Percentiles rank a stretch among this genome's conserved stretches.
These are phyloP conservation scores for Onychomys torridus DNA, from an alignment of 2,797 vertebrate genomes.

Conservation along the genomic window DNA sequence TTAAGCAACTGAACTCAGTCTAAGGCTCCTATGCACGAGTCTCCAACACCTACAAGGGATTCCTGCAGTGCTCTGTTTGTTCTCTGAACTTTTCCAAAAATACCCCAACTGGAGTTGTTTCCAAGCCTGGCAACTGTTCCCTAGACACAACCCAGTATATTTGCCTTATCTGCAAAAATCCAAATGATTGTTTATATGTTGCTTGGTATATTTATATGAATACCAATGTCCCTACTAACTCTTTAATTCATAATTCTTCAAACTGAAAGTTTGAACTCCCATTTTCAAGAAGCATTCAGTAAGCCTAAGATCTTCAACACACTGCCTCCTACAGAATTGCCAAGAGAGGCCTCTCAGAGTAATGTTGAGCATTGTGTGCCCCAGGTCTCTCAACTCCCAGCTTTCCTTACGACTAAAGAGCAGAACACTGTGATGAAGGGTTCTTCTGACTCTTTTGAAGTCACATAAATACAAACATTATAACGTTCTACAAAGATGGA, in stretches of 20 bases:
- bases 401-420: neutral
- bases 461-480: neutral
- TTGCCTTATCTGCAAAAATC: neutral
- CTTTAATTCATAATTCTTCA: slow-evolving; percentile 5
- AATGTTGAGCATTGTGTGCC: neutral
- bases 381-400: neutral
- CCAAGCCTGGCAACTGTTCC: neutral
- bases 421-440: neutral
- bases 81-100: neutral
- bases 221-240: neutral
- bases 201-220: neutral
- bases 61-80: neutral
- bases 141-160: neutral
- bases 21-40: neutral
- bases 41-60: neutral
- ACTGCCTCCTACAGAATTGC: neutral
- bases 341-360: neutral
- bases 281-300: neutral
- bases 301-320: neutral
- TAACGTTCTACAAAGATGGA: neutral
- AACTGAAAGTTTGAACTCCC: slow-evolving; percentile 1
- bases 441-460: slow-evolving; percentile 10
- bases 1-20: neutral
- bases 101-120: neutral
- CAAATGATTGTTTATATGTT: slow-evolving; percentile 20